These are phyloP conservation scores for Trichopoda pennipes DNA, from an alignment of 2,888 invertebrate species.

Conservation along the genomic window DNA sequence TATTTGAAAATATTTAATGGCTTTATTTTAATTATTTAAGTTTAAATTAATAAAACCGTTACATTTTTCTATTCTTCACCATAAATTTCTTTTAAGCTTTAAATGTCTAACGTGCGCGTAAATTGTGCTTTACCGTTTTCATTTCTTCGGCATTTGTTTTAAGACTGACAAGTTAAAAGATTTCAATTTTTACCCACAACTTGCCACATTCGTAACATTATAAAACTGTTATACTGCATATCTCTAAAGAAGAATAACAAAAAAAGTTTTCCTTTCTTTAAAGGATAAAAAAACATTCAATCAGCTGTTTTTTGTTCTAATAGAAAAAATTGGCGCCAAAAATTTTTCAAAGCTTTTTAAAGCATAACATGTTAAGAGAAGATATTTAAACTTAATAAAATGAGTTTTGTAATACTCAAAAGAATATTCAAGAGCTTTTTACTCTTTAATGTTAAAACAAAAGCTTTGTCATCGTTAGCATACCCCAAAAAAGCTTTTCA, in stretches of 20 bases:
- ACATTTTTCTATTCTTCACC: constrained; percentile 27
- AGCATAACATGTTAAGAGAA: constrained; percentile 1
- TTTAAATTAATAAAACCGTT: constrained; percentile 44
- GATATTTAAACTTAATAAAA: neutral
- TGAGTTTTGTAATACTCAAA: too few relatives aligned
- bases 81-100: neutral
- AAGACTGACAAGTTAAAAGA: constrained; percentile 50
- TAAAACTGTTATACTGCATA: constrained; percentile 42
- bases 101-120: constrained; percentile 4
- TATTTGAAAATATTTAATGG: neutral
- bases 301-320: constrained; percentile 34
- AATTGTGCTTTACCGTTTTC: constrained; percentile 2
- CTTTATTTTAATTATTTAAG: neutral
- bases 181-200: neutral
- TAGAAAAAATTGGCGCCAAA: constrained; percentile 44
- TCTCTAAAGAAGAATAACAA: neutral
- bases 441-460: constrained; percentile 1
- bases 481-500: neutral
- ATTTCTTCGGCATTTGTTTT: constrained; percentile 56
- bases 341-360: neutral
- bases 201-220: constrained; percentile 13
- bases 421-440: neutral
- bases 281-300: constrained; percentile 17
- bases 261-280: neutral
- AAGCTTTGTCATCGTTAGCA: neutral